These are phyloP conservation scores for Oedothorax gibbosus DNA, from an alignment of 1,140 invertebrate genomes.

Conservation along the genomic window DNA sequence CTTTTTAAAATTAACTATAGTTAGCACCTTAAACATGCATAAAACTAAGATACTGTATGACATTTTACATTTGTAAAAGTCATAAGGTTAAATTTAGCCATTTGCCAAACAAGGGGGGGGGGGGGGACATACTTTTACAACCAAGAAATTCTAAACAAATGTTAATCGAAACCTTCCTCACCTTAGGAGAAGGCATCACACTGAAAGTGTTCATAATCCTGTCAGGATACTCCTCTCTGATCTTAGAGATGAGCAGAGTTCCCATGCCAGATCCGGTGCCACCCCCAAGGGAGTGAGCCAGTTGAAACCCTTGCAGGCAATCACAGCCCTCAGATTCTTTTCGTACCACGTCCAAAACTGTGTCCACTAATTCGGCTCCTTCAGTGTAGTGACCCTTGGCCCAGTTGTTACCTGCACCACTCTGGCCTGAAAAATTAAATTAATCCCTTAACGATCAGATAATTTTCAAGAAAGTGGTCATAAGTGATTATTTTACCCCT, in stretches of 20 bases:
- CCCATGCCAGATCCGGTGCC: slow-evolving; percentile 67
- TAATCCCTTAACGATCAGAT: background rate
- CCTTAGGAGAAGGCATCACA: slow-evolving; percentile 65
- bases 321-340: slow-evolving; percentile 87
- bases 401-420: slow-evolving; percentile 83
- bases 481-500: too few species aligned
- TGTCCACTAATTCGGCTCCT: slow-evolving; percentile 84
- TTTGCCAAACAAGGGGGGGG: too few species aligned
- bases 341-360: slow-evolving; percentile 85
- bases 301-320: slow-evolving; percentile 73
- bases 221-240: slow-evolving; percentile 66
- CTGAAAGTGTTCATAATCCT: slow-evolving; percentile 62
- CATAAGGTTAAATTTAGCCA: too few species aligned
- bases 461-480: too few species aligned
- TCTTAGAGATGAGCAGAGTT: slow-evolving; percentile 66
- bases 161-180: too few species aligned
- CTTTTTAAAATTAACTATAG: too few species aligned
- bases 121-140: too few species aligned
- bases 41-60: too few species aligned
- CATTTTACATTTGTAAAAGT: too few species aligned
- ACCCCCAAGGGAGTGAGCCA: slow-evolving; percentile 68
- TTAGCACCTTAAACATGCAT: too few species aligned
- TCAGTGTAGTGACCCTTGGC: slow-evolving; percentile 94
- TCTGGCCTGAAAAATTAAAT: slow-evolving; percentile 29
- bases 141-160: too few species aligned